Evolutionary conservation across 2,113 vertebrate genomes (phyloP).

Genomic region (Electrona antarctica): DNA sequence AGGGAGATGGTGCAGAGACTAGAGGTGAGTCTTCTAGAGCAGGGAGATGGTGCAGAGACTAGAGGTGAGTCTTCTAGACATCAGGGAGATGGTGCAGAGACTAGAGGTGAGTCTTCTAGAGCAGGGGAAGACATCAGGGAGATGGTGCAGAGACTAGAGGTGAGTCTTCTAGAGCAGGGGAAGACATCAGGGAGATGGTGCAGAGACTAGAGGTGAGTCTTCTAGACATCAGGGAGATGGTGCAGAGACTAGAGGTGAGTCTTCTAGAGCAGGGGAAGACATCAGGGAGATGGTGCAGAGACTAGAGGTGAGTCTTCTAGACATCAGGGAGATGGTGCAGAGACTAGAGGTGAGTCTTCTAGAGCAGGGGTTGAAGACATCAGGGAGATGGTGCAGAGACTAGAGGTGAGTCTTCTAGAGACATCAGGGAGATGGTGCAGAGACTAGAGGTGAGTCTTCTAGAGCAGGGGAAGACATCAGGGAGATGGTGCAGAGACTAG

Average conservation of each 20-base stretch:
- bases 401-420: constrained; percentile 85
- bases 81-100: constrained; percentile 92
- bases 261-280: constrained; percentile 78
- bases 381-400: constrained; percentile 90
- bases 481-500: constrained; percentile 93
- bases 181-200: constrained; percentile 92
- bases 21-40: constrained; percentile 80
- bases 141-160: constrained; percentile 93
- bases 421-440: constrained; percentile 92
- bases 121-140: constrained; percentile 88
- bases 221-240: constrained; percentile 88
- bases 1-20: constrained; percentile 92
- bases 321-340: constrained; percentile 92
- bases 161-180: constrained; percentile 74
- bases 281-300: constrained; percentile 92
- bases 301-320: constrained; percentile 86
- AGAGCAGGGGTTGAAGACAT: constrained; percentile 86
- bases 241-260: constrained; percentile 93
- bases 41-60: constrained; percentile 92
- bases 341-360: constrained; percentile 87
- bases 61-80: constrained; percentile 86
- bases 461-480: constrained; percentile 84
- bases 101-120: constrained; percentile 83
- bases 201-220: constrained; percentile 90
- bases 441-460: constrained; percentile 87